phyloP scores from a whole-genome alignment of 2,888 invertebrate species.

The Notodonta dromedarius region DNA sequence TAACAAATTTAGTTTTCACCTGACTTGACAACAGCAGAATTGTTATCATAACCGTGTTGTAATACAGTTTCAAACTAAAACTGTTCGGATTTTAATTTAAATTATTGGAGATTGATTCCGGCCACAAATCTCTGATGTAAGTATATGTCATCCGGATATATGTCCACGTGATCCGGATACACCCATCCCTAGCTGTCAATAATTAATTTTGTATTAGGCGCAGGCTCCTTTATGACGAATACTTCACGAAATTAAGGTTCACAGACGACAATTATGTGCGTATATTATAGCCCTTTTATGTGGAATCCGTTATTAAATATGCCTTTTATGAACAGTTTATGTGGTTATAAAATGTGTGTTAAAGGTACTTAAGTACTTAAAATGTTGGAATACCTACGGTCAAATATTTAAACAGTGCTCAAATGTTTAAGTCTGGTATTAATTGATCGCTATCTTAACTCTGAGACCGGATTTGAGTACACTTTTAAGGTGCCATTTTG shows the following conservation, averaged over 20 bases:
- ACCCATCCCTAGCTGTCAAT: conserved; percentile 7
- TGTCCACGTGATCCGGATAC: not conserved
- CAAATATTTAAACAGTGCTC: no score
- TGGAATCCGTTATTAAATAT: conserved; percentile 5
- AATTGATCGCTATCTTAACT: not conserved
- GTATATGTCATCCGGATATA: no score
- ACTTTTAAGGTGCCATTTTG: no score
- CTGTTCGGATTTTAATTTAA: no score
- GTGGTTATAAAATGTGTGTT: not conserved
- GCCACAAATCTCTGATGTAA: no score
- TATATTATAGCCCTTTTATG: conserved; percentile 9
- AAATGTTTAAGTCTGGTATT: not conserved
- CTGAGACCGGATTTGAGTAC: no score
- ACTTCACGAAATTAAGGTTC: conserved; percentile 15
- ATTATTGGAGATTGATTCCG: no score
- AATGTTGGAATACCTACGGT: no score
- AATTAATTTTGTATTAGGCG: conserved; percentile 26
- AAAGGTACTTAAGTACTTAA: not conserved
- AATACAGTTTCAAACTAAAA: no score
- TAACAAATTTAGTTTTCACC: no score
- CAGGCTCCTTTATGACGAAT: conserved; percentile 9
- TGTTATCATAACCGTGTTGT: no score
- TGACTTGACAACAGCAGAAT: no score
- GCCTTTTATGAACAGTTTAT: conserved; percentile 7
- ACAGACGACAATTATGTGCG: conserved; percentile 1